Conservation (phyloP, 2,888 invertebrate genomes). For the Hydroisotoma schaefferi region DNA sequence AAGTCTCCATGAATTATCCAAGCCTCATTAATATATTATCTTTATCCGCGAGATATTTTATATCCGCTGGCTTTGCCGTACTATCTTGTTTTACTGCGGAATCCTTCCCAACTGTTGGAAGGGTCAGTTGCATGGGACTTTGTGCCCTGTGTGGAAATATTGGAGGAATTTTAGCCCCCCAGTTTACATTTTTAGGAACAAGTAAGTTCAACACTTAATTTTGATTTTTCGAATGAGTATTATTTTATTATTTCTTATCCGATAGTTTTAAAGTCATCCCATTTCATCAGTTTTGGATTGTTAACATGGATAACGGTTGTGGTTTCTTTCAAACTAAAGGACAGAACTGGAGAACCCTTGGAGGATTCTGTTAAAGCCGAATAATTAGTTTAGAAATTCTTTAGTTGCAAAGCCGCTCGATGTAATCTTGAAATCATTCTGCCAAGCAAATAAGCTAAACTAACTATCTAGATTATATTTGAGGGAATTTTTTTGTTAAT, state of each 20-base stretch:
- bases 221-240: background rate
- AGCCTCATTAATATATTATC: constrained; percentile 20
- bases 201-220: constrained; percentile 19
- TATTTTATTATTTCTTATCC: constrained; percentile 5
- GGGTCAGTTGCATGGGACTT: constrained; percentile 36
- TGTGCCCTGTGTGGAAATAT: constrained; percentile 36
- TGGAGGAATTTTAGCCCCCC: constrained; percentile 41
- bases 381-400: too few relatives aligned
- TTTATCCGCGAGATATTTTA: constrained; percentile 26
- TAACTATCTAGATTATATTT: too few relatives aligned
- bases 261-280: constrained; percentile 27
- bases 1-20: constrained; percentile 19
- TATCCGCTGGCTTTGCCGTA: constrained; percentile 34
- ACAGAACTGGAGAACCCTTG: constrained; percentile 33
- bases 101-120: constrained; percentile 32
- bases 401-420: too few relatives aligned
- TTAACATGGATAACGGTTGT: constrained; percentile 18
- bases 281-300: constrained; percentile 30
- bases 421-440: too few relatives aligned
- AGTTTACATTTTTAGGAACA: constrained; percentile 37
- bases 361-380: constrained; percentile 33
- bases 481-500: too few relatives aligned
- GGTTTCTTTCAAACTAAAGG: constrained; percentile 23
- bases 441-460: too few relatives aligned
- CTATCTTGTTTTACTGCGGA: constrained; percentile 40